A percentile compares a stretch with the other conserved stretches of the same genome.
phyloP scores from a whole-genome alignment of 2,888 invertebrate genomes.

The Pharmacophagus antenor region DNA sequence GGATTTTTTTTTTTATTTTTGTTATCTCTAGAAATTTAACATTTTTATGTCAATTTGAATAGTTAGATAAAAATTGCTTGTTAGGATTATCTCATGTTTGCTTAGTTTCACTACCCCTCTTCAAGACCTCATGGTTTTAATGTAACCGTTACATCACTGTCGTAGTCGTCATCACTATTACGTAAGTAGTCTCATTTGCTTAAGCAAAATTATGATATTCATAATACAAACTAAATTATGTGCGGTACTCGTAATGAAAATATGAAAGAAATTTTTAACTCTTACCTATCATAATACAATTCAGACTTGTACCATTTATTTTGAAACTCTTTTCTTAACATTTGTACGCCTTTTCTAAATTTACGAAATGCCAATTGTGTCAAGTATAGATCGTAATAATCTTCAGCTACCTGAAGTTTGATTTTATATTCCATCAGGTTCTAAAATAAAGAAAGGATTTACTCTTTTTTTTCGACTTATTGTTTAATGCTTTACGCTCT shows the following conservation, averaged over 20 bases:
- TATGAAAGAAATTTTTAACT: neutral
- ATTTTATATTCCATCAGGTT: slow-evolving; percentile 65
- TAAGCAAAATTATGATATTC: neutral
- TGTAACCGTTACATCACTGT: neutral
- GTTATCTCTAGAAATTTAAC: too few species aligned
- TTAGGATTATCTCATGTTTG: too few species aligned
- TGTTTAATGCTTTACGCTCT: too few species aligned
- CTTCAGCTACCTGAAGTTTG: slow-evolving; percentile 85
- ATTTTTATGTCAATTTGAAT: too few species aligned
- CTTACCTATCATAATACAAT: slow-evolving; percentile 74
- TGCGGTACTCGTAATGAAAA: neutral
- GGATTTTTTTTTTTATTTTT: too few species aligned
- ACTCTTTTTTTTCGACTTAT: neutral
- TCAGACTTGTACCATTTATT: slow-evolving; percentile 69
- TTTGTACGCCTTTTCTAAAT: slow-evolving; percentile 69
- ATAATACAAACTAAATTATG: neutral
- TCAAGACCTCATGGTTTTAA: neutral
- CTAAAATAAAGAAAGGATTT: slow-evolving; percentile 50
- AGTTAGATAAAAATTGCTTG: too few species aligned
- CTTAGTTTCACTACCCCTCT: too few species aligned
- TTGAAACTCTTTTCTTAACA: slow-evolving; percentile 69
- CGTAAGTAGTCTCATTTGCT: too few species aligned
- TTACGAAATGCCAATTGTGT: slow-evolving; percentile 72
- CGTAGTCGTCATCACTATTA: too few species aligned
- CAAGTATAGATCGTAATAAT: slow-evolving; percentile 85